Evolutionary conservation across 2,888 invertebrate species (phyloP), one percentile per base, ranked within the genome.

Genomic region (Polydrusus tereticollis): DNA sequence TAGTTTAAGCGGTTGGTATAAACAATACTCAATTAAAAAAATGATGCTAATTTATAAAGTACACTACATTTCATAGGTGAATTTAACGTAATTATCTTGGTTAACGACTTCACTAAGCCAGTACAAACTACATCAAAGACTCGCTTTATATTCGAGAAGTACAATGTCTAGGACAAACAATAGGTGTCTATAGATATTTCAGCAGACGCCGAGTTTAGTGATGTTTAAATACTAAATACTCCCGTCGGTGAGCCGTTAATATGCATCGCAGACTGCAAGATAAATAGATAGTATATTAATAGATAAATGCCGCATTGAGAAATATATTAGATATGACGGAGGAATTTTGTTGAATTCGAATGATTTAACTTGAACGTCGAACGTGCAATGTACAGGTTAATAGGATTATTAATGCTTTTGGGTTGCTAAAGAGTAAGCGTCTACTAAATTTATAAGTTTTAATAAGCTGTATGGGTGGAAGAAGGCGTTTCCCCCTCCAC

Each of bases 151-250:
- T 69, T 52, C 60, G 38, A 50, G 14, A 36, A 59, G 58, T 47
- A 62, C 55, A 62, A 69, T 62, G 47, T 50, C 62, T 59, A 29
- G 47, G 23, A 38, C 50, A 69, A 60, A 69, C 68, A 69, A 69
- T 62, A 69, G 68, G 55, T 69, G 68, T 69, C 68, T 69, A 68
- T 68, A 69, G 67, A 59, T 67, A 67, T 67, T 55, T 41, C 38
- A 47, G 36, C 59, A 67, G 62, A 69, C 60, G 68, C 60, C 55
- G 43, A 14, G 36, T 23, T 38, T 62, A 26, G 41, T 26, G 26
- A 62, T 69, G 55, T 69, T 62, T 69, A 52, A 69, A 69, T 52
- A 69, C 62, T 62, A 62, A 62, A 62, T 62, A 45, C 62, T 62
- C 20, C 50, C 50, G 26, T 62, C 38, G 8, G 12, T 18, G 57